Percentiles rank a stretch among this genome's conserved stretches.
Conservation (phyloP, 2,113 vertebrate species). For the Maccullochella peelii region DNA sequence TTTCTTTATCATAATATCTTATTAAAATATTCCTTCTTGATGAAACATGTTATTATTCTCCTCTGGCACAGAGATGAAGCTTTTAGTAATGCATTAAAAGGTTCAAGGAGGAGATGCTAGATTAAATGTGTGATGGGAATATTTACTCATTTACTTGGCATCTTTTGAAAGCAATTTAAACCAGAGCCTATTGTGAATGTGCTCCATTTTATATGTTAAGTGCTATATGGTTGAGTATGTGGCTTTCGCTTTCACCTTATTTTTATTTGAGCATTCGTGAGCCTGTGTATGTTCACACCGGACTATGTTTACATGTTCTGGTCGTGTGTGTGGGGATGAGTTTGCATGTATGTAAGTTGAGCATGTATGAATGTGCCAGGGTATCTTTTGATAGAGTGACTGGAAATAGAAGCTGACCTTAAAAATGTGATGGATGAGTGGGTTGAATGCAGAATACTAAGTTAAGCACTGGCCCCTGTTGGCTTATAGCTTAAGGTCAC, state of each 20-base stretch:
- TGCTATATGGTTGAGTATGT: not conserved
- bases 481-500: conserved; percentile 84
- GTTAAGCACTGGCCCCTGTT: conserved; percentile 63
- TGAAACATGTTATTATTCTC: not conserved
- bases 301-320: not conserved
- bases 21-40: not conserved
- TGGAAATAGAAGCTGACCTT: conserved; percentile 84
- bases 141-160: conserved; percentile 12
- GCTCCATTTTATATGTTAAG: not conserved
- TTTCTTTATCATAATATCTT: conserved; percentile 2
- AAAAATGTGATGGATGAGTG: conserved; percentile 83
- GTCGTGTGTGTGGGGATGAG: not conserved
- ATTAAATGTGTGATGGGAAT: conserved; percentile 17
- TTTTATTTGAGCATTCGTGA: not conserved
- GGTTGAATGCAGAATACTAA: conserved; percentile 77
- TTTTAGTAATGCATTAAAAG: not conserved
- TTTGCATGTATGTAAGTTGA: not conserved
- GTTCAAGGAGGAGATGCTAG: not conserved
- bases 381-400: conserved; percentile 77
- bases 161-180: conserved; percentile 35
- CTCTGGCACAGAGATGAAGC: not conserved
- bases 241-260: not conserved
- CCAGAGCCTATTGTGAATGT: conserved; percentile 5
- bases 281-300: not conserved
- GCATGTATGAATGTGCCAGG: conserved; percentile 33